These are phyloP conservation scores for Lycorma delicatula DNA, from an alignment of 1,140 invertebrate genomes.

Conservation along the genomic window DNA sequence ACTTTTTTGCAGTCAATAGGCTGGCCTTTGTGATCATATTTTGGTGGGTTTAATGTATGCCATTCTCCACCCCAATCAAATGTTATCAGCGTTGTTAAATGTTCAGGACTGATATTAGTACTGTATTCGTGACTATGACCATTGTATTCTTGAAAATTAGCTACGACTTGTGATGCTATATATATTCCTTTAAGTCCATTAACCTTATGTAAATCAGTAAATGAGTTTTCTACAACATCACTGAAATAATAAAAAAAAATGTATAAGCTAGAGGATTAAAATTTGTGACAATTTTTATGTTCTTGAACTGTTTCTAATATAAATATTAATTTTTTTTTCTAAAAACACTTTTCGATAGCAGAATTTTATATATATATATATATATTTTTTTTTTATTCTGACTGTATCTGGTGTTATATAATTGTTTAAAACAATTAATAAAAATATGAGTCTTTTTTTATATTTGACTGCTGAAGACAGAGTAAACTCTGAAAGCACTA, in stretches of 20 bases:
- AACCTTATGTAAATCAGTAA: conserved; percentile 84
- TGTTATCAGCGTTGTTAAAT: conserved; percentile 71
- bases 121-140: conserved; percentile 12
- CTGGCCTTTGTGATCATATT: conserved; percentile 53
- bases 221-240: conserved; percentile 65
- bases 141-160: neutral
- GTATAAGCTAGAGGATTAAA: too few species aligned
- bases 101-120: conserved; percentile 54
- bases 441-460: too few species aligned
- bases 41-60: conserved; percentile 59
- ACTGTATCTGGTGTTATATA: too few species aligned
- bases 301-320: too few species aligned
- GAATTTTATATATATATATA: too few species aligned
- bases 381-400: too few species aligned
- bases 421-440: too few species aligned
- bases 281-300: too few species aligned
- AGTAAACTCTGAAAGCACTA: too few species aligned
- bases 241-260: conserved; percentile 44
- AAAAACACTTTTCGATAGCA: too few species aligned
- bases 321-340: too few species aligned
- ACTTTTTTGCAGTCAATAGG: conserved; percentile 50
- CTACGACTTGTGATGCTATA: conserved; percentile 69
- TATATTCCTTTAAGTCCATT: conserved; percentile 80
- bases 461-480: too few species aligned
- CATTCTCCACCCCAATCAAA: conserved; percentile 82